Conservation (phyloP, 2,113 vertebrate genomes). For the Sylvicapra grimmia region DNA sequence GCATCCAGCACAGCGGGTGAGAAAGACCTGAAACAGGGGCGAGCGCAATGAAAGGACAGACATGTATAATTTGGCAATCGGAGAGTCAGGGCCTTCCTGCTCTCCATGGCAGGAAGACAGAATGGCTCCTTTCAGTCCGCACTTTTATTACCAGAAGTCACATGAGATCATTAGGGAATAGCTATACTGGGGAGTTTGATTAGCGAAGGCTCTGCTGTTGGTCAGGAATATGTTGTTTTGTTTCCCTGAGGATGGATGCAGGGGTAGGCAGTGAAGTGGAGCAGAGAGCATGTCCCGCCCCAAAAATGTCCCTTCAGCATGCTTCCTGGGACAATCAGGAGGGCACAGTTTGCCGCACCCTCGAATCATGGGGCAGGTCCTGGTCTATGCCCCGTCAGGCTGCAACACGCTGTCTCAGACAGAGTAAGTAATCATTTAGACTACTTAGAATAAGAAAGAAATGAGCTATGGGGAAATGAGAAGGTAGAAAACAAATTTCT, state of each 20-base stretch:
- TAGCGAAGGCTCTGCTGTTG: not conserved
- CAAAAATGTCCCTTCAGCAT: not conserved
- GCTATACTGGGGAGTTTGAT: not conserved
- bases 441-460: not conserved
- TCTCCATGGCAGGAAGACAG: not conserved
- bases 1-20: not conserved
- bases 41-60: not conserved
- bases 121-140: not conserved
- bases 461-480: not conserved
- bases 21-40: not conserved
- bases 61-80: accelerated
- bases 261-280: not conserved
- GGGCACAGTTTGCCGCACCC: not conserved
- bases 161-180: not conserved
- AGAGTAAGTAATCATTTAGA: not conserved
- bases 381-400: not conserved
- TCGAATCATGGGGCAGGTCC: not conserved
- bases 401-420: not conserved
- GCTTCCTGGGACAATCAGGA: not conserved
- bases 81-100: not conserved
- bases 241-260: not conserved
- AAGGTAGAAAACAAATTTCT: not conserved
- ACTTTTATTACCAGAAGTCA: not conserved
- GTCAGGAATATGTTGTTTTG: not conserved
- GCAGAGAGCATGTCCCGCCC: not conserved